Evolutionary conservation across 2,888 invertebrate species (phyloP), one percentile per base, ranked within the genome.

Genomic region (Cephus runcator): DNA sequence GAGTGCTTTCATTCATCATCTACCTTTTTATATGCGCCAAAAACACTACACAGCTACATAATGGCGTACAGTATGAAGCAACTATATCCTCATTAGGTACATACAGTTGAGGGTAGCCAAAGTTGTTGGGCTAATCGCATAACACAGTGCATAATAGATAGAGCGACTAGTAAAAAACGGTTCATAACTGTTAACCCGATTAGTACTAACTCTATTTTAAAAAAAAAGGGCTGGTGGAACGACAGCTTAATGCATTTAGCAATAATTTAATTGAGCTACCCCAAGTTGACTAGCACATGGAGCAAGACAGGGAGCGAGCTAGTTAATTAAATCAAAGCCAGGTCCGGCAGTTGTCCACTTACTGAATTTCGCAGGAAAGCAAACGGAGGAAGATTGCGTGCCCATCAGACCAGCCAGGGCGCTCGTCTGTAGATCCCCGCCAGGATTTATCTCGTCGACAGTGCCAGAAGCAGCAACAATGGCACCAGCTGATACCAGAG

Each of bases 241-340:
- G 56, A 84, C 85, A 85, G 88, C 88, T 91, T 91, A 91, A 91
- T 90, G 90, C 88, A 91, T 87, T 91, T 91, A 91, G 90, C 87
- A 91, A 91, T 91, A 91, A 91, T 91, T 91, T 91, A 90, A 91
- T 91, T 91, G 91, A 91, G 86, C 81, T 68, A 83, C 86, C 85
- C 87, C 87, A 87, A 12, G 71, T 71, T 31, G 33, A 34, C 71
- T 71, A 31, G 71, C 71, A 31, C 31, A 71, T 34, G 6, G 31
- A 76, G 78, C 76, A 79, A 83, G 85, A 84, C 83, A 85, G 85
- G 84, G 81, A 85, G 85, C 87, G 84, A 83, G 84, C 82, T 81
- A 80, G 86, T 86, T 89, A 90, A 90, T 90, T 88, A 88, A 88
- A 89, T 90, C 88, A 90, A 78, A 83, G 75, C 77, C 76, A 79